Evolutionary conservation across 2,113 vertebrate species (phyloP).

Genomic region (Sisor rabdophorus): DNA sequence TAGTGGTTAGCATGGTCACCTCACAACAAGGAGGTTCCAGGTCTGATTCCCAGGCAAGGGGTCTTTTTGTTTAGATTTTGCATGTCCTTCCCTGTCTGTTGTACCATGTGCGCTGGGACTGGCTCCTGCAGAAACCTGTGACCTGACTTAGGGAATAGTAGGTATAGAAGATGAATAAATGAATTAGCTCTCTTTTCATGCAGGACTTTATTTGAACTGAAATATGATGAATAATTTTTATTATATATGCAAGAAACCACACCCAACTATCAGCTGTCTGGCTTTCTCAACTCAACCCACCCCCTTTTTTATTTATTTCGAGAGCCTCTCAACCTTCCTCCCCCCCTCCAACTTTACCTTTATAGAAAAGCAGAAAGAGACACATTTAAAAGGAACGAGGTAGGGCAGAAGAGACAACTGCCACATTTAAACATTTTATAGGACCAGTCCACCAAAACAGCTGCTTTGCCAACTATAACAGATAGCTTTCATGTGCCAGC

Average conservation of each 20-base stretch:
- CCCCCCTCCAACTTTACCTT: not conserved
- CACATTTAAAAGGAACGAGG: slow-evolving; percentile 24
- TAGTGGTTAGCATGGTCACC: too few species aligned
- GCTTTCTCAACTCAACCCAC: slow-evolving; percentile 4
- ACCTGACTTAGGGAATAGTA: too few species aligned
- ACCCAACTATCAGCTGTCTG: not conserved
- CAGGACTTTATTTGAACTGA: not conserved
- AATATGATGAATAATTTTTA: not conserved
- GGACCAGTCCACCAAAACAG: slow-evolving; percentile 63
- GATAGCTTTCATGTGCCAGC: slow-evolving; percentile 55
- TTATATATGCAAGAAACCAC: not conserved
- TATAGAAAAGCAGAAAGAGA: slow-evolving; percentile 40
- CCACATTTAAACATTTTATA: slow-evolving; percentile 59
- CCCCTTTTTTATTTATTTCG: slow-evolving; percentile 7
- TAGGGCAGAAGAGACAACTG: slow-evolving; percentile 5
- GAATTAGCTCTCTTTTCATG: too few species aligned
- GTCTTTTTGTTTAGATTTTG: too few species aligned
- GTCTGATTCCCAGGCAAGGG: too few species aligned
- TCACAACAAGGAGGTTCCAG: too few species aligned
- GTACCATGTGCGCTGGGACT: too few species aligned
- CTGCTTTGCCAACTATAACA: slow-evolving; percentile 66
- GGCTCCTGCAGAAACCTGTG: too few species aligned
- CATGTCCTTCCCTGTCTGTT: too few species aligned
- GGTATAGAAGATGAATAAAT: too few species aligned
- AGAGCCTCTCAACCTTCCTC: slow-evolving; percentile 18